Evolutionary conservation across 2,888 invertebrate species (phyloP).

Genomic region (Trisateles emortualis): DNA sequence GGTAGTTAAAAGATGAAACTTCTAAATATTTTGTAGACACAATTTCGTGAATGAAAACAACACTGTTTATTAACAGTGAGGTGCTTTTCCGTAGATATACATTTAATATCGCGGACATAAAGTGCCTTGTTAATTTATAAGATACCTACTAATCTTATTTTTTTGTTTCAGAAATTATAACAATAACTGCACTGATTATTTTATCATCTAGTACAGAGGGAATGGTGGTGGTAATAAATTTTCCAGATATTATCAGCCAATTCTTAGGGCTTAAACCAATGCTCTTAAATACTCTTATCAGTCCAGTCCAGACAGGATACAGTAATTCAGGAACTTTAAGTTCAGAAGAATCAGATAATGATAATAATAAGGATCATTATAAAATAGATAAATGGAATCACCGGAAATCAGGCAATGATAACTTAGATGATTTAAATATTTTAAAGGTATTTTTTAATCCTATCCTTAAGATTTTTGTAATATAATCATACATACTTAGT

Average conservation of each 20-base stretch:
- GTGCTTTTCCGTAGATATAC: too few relatives aligned
- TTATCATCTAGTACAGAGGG: background rate
- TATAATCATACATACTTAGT: too few relatives aligned
- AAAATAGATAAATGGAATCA: too few relatives aligned
- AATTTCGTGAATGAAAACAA: too few relatives aligned
- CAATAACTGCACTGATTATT: background rate
- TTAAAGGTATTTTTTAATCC: background rate
- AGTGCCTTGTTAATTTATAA: too few relatives aligned
- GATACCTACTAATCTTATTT: background rate
- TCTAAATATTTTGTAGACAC: too few relatives aligned
- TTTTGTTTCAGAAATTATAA: background rate
- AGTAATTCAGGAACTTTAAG: background rate
- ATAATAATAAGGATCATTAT: background rate
- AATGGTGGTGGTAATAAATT: background rate
- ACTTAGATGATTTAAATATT: background rate
- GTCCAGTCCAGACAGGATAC: background rate
- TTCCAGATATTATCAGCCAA: background rate
- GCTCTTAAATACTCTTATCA: background rate
- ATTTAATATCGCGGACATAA: too few relatives aligned
- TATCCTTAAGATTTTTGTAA: too few relatives aligned
- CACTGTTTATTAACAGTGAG: too few relatives aligned
- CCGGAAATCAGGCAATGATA: too few relatives aligned
- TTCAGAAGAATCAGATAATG: background rate
- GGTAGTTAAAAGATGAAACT: too few relatives aligned
- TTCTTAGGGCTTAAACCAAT: background rate